Conservation (phyloP, 2,113 vertebrate genomes). For the Varanus salvator region DNA sequence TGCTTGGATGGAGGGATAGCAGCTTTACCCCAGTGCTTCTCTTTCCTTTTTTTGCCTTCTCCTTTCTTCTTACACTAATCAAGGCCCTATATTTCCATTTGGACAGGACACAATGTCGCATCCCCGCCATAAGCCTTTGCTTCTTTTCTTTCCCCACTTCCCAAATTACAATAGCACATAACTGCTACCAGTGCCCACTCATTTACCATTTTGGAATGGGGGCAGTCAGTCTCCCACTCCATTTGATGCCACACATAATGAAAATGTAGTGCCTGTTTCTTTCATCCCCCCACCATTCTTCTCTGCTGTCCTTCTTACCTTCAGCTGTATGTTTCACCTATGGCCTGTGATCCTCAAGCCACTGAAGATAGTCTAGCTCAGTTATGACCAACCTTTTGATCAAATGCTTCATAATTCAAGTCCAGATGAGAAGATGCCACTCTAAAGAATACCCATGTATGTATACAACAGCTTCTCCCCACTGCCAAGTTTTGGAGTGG, state of each 20-base stretch:
- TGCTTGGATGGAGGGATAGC: constrained; percentile 72
- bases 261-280: constrained; percentile 64
- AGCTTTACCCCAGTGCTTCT: constrained; percentile 70
- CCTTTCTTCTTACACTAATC: constrained; percentile 58
- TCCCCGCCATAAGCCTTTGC: background rate
- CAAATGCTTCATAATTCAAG: background rate
- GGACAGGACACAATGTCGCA: constrained; percentile 65
- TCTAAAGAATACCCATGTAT: background rate
- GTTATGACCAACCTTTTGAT: background rate
- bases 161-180: constrained; percentile 11
- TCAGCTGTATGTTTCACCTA: constrained; percentile 59
- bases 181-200: constrained; percentile 35
- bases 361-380: background rate
- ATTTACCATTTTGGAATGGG: background rate
- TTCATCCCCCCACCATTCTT: constrained; percentile 45
- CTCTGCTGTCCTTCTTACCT: constrained; percentile 62
- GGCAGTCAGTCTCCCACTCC: background rate
- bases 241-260: constrained; percentile 48
- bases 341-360: constrained; percentile 32
- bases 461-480: background rate
- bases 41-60: constrained; percentile 62
- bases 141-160: constrained; percentile 7
- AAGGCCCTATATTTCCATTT: constrained; percentile 65
- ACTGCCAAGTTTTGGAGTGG: background rate
- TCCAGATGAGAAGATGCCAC: background rate